Percentiles rank a stretch among this genome's conserved stretches.
phyloP scores from a whole-genome alignment of 2,113 vertebrate species.

The Oreochromis spilurus region DNA sequence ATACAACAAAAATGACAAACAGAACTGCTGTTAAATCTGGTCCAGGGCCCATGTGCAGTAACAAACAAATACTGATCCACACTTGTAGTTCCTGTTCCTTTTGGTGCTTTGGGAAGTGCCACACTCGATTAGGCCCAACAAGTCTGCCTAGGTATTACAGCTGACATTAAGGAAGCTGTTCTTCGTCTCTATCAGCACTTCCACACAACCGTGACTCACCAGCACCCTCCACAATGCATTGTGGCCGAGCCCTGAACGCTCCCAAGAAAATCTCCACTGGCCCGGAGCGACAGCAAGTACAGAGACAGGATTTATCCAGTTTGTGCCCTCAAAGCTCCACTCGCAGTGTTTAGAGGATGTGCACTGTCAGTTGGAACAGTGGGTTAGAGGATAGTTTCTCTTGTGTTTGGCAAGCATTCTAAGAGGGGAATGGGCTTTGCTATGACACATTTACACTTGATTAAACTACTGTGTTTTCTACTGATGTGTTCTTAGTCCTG shows the following conservation, averaged over 20 bases:
- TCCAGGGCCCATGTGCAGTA: background rate
- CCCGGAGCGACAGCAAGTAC: slow-evolving; percentile 30
- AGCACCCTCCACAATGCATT: slow-evolving; percentile 33
- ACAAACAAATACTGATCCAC: background rate
- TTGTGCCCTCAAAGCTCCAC: slow-evolving; percentile 33
- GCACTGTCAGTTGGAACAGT: slow-evolving; percentile 18
- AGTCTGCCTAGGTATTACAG: slow-evolving; percentile 36
- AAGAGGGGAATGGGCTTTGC: background rate
- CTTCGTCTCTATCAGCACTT: slow-evolving; percentile 41
- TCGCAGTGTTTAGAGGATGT: slow-evolving; percentile 11
- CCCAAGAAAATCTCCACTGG: slow-evolving; percentile 29
- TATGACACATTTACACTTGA: slow-evolving; percentile 38
- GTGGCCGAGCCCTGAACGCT: slow-evolving; percentile 12
- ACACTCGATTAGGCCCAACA: slow-evolving; percentile 38
- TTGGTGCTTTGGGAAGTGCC: slow-evolving; percentile 36
- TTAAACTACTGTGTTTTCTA: slow-evolving; percentile 19
- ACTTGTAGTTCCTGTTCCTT: slow-evolving; percentile 22
- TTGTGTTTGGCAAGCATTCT: slow-evolving; percentile 21
- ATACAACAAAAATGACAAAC: background rate
- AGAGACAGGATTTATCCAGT: slow-evolving; percentile 40
- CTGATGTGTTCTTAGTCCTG: slow-evolving; percentile 23
- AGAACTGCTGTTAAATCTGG: background rate
- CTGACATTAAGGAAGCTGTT: slow-evolving; percentile 45
- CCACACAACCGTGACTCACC: slow-evolving; percentile 42
- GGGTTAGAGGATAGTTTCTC: slow-evolving; percentile 4